phyloP scores from a whole-genome alignment of 2,113 vertebrate species.

The Hucho hucho region DNA sequence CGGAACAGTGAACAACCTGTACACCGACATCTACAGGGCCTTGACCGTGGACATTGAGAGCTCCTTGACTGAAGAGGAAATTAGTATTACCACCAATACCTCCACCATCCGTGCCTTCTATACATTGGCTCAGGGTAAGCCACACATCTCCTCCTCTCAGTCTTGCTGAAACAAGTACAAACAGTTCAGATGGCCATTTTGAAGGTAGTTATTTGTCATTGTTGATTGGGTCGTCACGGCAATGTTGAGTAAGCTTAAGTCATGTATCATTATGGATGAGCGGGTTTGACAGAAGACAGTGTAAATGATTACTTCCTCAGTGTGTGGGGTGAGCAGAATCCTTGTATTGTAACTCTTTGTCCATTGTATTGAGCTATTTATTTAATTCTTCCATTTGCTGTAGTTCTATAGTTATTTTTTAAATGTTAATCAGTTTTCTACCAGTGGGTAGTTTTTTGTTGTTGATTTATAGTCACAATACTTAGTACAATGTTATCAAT shows the following conservation, averaged over 20 bases:
- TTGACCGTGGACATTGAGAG: conserved; percentile 91
- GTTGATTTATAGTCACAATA: too few relatives aligned
- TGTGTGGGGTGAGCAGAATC: conserved; percentile 16
- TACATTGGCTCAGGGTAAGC: conserved; percentile 91
- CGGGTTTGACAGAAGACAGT: conserved; percentile 39
- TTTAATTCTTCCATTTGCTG: too few relatives aligned
- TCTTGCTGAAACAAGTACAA: background rate
- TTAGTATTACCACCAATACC: conserved; percentile 92
- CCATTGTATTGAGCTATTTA: too few relatives aligned
- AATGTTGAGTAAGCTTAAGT: conserved; percentile 65
- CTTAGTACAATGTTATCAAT: too few relatives aligned
- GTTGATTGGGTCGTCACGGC: conserved; percentile 55
- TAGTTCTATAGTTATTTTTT: too few relatives aligned
- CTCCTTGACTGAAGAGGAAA: conserved; percentile 89
- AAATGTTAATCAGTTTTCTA: too few relatives aligned
- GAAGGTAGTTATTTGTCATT: conserved; percentile 56
- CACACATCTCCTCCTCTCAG: background rate
- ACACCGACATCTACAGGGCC: conserved; percentile 87
- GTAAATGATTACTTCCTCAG: conserved; percentile 60
- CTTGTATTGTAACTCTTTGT: too few relatives aligned
- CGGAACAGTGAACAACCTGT: conserved; percentile 91
- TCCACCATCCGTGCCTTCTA: conserved; percentile 92
- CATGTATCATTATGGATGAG: conserved; percentile 55
- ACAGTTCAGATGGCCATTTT: conserved; percentile 24
- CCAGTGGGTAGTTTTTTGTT: too few relatives aligned